phyloP scores from a whole-genome alignment of 92 coral and sea anemone species.

The Siderastrea radians region DNA sequence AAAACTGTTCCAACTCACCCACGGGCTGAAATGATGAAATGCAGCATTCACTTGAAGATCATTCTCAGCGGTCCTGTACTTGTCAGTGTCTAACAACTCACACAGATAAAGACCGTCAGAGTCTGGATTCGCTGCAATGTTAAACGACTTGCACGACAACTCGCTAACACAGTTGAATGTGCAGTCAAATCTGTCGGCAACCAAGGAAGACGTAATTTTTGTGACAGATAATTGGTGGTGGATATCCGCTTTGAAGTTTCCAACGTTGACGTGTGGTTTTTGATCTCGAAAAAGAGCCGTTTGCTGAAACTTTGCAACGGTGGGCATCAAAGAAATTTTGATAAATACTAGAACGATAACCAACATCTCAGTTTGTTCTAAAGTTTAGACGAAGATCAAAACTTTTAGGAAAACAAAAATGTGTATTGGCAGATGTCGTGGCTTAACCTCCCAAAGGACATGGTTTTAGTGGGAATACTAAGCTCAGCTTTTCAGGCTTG shows the following conservation, averaged over 20 bases:
- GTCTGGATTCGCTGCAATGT: slow-evolving; percentile 15
- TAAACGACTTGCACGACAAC: slow-evolving; percentile 13
- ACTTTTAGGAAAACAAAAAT: too few relatives aligned
- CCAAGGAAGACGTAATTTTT: neutral
- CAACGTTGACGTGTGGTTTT: neutral
- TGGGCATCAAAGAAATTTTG: too few relatives aligned
- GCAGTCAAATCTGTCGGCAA: neutral
- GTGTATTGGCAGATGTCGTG: too few relatives aligned
- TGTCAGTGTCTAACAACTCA: slow-evolving; percentile 31
- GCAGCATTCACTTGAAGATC: neutral
- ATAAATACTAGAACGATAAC: too few relatives aligned
- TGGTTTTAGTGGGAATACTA: too few relatives aligned
- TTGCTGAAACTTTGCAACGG: too few relatives aligned
- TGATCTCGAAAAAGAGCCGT: neutral
- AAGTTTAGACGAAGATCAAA: too few relatives aligned
- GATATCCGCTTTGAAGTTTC: slow-evolving; percentile 12
- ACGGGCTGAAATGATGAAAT: slow-evolving; percentile 36
- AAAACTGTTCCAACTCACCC: neutral
- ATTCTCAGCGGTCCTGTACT: neutral
- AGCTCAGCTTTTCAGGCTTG: too few relatives aligned
- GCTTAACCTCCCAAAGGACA: too few relatives aligned
- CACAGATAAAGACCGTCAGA: neutral
- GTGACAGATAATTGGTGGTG: neutral
- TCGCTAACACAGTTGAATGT: neutral
- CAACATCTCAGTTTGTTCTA: too few relatives aligned